Evolutionary conservation across 2,113 vertebrate genomes (phyloP), one percentile per base, ranked within the genome.

Genomic region (Coryphaenoides rupestris): DNA sequence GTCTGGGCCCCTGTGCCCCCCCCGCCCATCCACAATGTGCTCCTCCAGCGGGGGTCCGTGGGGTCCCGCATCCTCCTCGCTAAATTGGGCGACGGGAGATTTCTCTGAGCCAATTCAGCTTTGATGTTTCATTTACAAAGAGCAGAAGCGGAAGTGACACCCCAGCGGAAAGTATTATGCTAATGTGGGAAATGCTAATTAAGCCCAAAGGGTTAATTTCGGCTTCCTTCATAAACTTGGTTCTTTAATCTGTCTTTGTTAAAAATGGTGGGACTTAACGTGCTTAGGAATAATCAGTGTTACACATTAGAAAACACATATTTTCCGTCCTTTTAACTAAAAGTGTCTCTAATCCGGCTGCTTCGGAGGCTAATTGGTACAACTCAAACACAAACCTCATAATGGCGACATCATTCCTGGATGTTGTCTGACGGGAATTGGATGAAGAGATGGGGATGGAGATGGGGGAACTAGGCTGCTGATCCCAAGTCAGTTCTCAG

Each of bases 101-200:
- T 65, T 80, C 75, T 86, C 52, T 6, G 3, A 78, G 77, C 76
- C 69, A 74, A 79, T 75, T 56, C 67, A 23, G 66, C 88, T 89
- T 90, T 90, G 86, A 88, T 81, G 83, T 88, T 82, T 81, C 62
- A 66, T 64, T 63, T 62, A 72, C 79, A 77, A 69, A 63, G 66
- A 78, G 60, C 64, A 59, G 77, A 74, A 74, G 69, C 77, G 65
- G 59, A 78, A 77, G 76, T 61, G 78, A 76, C 81, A 79, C 84
- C 84, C 76, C 78, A 74, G 56, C 22, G 68, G 77, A 89, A 66
- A 82, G 79, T 71, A 83, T 87, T 86, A 88, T 87, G 81, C 75
- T 86, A 90, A 90, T 87, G 77, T 81, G 33, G 6, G 66, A 86
- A 86, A 88, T 84, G 83, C 77, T 90, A 88, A 89, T 91, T 88